Evolutionary conservation across 2,113 vertebrate species (phyloP).

Genomic region (Odocoileus hemionus): DNA sequence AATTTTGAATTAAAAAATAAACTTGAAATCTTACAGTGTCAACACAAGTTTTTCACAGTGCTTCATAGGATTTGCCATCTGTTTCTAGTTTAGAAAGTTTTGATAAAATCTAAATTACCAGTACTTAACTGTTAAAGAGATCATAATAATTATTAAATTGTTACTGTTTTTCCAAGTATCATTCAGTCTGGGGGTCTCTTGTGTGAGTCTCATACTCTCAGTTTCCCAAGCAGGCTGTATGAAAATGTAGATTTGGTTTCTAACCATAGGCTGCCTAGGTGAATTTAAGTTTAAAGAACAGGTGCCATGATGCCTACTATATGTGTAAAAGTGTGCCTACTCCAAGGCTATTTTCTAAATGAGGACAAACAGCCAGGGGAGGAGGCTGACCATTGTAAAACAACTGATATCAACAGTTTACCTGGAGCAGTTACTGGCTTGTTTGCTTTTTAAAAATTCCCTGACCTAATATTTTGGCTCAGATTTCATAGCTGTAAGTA

Average conservation of each 20-base stretch:
- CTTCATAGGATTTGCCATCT: neutral
- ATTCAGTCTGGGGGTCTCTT: neutral
- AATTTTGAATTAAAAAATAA: constrained; percentile 5
- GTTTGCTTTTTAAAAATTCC: neutral
- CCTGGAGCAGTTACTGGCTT: neutral
- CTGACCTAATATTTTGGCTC: neutral
- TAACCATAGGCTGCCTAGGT: neutral
- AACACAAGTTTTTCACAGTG: neutral
- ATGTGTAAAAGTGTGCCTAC: neutral
- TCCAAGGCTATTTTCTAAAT: neutral
- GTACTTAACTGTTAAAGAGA: neutral
- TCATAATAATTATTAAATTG: neutral
- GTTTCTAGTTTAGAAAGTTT: neutral
- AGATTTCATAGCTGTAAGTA: neutral
- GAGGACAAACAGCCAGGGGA: neutral
- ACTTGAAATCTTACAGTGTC: neutral
- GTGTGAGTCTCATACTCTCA: neutral
- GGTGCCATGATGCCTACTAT: neutral
- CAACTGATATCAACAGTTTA: neutral
- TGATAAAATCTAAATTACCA: neutral
- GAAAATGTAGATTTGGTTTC: neutral
- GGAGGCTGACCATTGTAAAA: neutral
- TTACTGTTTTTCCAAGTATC: neutral
- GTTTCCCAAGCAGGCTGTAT: neutral
- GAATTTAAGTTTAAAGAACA: neutral